Evolutionary conservation across 2,797 vertebrate genomes (phyloP), one percentile per base, ranked within the genome.

Genomic region (Alauda arvensis): DNA sequence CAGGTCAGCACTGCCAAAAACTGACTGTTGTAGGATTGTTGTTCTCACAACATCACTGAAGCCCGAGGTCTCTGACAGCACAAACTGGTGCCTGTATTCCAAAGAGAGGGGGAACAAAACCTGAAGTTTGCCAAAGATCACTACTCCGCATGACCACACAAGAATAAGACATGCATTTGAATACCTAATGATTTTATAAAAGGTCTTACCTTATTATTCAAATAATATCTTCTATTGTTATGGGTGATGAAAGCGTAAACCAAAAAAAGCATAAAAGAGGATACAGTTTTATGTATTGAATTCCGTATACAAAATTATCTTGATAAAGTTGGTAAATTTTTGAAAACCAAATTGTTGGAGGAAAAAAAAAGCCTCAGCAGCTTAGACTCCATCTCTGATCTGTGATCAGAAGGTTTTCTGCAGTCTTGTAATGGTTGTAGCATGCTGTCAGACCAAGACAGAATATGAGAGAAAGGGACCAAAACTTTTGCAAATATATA

Each of bases 21-120:
- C 37, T 0, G 0, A 8, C 37, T 86, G 33, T 8, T 21, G 40
- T 42, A 34, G 0, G 2, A 52, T 77, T 53, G 52, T 78, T 29
- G 37, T 43, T 56, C 37, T 48, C 40, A 18, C 1, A 1, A 17
- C 0, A 0, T 29, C 34, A 9, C 15, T 9, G 49, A 65, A 39
- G 52, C 65, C 68, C 0, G 0, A 69, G 66, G 15, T 23, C 34
- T 71, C 46, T 43, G 19, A 26, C 61, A 46, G 18, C 46, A 15
- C 34, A 12, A 20, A 16, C 7, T 7, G 19, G 10, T 16, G 42
- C 26, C 21, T 62, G 24, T 57, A 40, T 75, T 80, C 43, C 70
- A 55, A 83, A 90, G 25, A 33, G 19, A 66, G 52, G 62, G 8
- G 28, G 39, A 85, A 66, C 6, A 49, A 81, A 90, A 78, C 40